A percentile compares a stretch with the other conserved stretches of the same genome.
Evolutionary conservation across 2,888 invertebrate genomes (phyloP).

Genomic region (Pheosia gnoma): DNA sequence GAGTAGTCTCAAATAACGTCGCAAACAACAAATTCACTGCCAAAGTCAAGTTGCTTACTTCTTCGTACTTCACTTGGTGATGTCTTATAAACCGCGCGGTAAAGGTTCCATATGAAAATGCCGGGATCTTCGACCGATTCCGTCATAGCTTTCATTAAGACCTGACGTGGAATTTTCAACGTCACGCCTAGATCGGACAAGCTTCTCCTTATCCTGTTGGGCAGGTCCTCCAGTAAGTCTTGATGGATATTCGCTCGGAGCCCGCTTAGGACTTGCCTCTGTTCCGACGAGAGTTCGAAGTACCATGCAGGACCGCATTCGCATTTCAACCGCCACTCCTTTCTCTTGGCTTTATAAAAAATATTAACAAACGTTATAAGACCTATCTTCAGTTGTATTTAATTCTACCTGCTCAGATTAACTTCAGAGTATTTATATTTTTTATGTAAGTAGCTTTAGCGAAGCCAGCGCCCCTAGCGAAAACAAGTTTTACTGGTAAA

Average conservation of each 20-base stretch:
- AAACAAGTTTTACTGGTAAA: too few species aligned
- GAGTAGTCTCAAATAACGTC: neutral
- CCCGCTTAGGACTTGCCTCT: constrained; percentile 53
- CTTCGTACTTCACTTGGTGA: constrained; percentile 59
- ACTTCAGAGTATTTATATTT: too few species aligned
- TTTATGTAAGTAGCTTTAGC: too few species aligned
- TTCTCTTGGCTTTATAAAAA: constrained; percentile 50
- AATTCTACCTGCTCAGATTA: too few species aligned
- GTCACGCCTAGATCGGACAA: constrained; percentile 66
- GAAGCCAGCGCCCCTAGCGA: too few species aligned
- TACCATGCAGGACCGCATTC: constrained; percentile 73
- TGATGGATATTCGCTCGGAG: constrained; percentile 66
- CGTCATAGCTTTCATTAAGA: constrained; percentile 63
- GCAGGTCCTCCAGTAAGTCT: constrained; percentile 70
- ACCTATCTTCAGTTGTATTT: neutral
- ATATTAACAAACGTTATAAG: too few species aligned
- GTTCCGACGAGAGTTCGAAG: constrained; percentile 61
- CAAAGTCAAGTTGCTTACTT: constrained; percentile 36
- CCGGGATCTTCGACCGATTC: constrained; percentile 65
- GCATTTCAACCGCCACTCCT: constrained; percentile 46
- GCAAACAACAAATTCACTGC: neutral
- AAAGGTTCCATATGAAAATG: constrained; percentile 75
- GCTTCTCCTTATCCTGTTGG: constrained; percentile 55
- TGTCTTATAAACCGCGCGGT: constrained; percentile 59
- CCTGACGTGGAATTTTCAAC: constrained; percentile 48